Base-by-base conservation (phyloP, 1,140 invertebrate genomes). In the Zaprionus gabonicus region DNA sequence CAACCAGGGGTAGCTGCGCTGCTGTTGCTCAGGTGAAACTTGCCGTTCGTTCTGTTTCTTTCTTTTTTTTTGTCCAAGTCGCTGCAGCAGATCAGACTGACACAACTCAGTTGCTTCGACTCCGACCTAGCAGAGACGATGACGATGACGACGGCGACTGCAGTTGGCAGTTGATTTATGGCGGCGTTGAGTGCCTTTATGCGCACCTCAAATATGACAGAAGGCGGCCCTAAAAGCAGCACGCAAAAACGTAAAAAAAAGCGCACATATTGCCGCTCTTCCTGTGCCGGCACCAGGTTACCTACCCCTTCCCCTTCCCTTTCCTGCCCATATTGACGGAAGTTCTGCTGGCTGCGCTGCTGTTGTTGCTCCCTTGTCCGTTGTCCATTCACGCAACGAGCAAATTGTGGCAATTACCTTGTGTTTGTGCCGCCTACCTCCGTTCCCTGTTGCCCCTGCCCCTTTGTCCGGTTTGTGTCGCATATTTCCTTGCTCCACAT, bases 171-270 rank as follows among this genome's bases (percentile, higher is more conserved):
- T 90, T 90, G 85, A 90, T 90, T 90, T 90, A 90, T 90, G 85
- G 85, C 85, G 81, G 78, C 85, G 81, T 90, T 90, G 85, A 90
- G 81, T 90, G 85, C 85, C 85, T 90, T 88, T 88, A 82, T 90
- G 84, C 81, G 80, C 84, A 87, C 81, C 84, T 87, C 84, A 88
- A 87, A 87, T 87, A 84, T 87, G 84, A 87, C 84, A 87, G 81
- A 84, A 81, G 84, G 84, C 69, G 80, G 78, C 70, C 59, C 69
- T 72, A 66, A 65, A 65, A 71, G 46, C 63, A 38, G 64, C 71
- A 63, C 13, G 28, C 27, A 64, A 68, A 20, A 65, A 72, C 59
- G 36, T 36, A 63, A 41, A 76, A 53, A 62, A 59, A 62, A 31
- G 17, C 64, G 17, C 53, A 67, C 25, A 51, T 51, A 25, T 51